A percentile compares a stretch with the other conserved stretches of the same genome.
phyloP scores from a whole-genome alignment of 2,113 vertebrate genomes.

The Phocoena sinus region DNA sequence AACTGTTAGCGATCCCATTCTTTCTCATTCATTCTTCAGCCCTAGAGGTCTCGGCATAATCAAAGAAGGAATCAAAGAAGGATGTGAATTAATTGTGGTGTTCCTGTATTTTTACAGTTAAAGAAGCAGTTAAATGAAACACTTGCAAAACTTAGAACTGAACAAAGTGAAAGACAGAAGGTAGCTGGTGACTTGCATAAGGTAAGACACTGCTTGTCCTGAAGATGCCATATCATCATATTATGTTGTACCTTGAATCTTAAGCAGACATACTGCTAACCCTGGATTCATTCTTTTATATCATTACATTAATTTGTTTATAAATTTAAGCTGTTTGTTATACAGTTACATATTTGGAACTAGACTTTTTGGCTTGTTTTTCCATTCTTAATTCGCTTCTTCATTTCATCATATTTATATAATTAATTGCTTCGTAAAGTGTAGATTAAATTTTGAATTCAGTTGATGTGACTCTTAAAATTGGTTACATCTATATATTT shows the following conservation, averaged over 20 bases:
- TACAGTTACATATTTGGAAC: background rate
- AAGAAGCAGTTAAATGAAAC: slow-evolving; percentile 93
- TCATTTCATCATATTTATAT: background rate
- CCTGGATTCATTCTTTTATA: background rate
- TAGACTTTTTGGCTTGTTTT: background rate
- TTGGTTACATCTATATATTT: background rate
- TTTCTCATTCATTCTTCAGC: slow-evolving; percentile 56
- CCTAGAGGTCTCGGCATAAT: slow-evolving; percentile 45
- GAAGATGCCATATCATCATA: background rate
- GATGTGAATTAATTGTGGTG: background rate
- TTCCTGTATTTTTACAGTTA: slow-evolving; percentile 85
- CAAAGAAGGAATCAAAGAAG: slow-evolving; percentile 31
- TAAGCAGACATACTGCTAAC: background rate
- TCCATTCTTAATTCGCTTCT: background rate
- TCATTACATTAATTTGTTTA: background rate
- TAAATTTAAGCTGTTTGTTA: background rate
- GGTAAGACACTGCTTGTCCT: slow-evolving; percentile 78
- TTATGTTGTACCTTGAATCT: background rate
- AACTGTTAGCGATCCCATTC: slow-evolving; percentile 47
- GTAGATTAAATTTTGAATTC: background rate
- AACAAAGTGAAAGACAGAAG: slow-evolving; percentile 90
- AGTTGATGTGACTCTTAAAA: background rate
- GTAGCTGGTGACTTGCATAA: slow-evolving; percentile 92
- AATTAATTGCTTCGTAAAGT: background rate
- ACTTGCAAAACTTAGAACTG: slow-evolving; percentile 87